Evolutionary conservation across 2,797 vertebrate species (phyloP), one percentile per base, ranked within the genome.

Genomic region (Holocentrus rufus): DNA sequence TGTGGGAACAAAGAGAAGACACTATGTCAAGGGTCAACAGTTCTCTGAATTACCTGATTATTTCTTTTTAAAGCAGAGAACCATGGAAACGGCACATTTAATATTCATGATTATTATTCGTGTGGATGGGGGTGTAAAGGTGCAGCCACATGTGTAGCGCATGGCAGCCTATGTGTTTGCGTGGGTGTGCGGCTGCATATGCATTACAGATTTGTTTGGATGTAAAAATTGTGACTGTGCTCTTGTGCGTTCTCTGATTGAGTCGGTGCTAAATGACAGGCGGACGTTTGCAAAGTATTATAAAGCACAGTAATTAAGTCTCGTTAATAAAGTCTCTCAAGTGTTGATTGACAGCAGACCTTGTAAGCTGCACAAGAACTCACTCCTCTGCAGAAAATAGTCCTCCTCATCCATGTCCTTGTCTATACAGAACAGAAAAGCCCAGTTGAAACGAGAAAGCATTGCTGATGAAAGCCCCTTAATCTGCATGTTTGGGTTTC

Each of bases 401-500:
- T 49, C 15, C 25, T 23, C 72, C 39, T 81, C 59, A 63, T 73
- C 46, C 23, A 5, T 53, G n/a, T 53, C n/a, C 14, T 31, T 58
- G 49, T 61, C 63, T 53, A 15, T 59, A 34, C 20, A 76, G 46
- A 57, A 52, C 20, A 27, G 30, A 1, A 63, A 55, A 57, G 27
- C 23, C 39, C 65, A 72, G 50, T 44, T 59, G 46, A 50, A 65
- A 44, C 55, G 70, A 70, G 56, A 66, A 77, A 57, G 58, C 46
- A 36, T 66, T 1, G 4, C 56, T 68, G 52, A 77, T 68, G 65
- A 73, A 75, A 60, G 20, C 25, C 58, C 67, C 9, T 39, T 83
- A 52, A 73, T 85, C 65, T 68, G 9, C 75, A 72, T 72, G 77
- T 82, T 80, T 79, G 81, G 65, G 63, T 71, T 30, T 55, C 50